Evolutionary conservation across 1,140 invertebrate species (phyloP).

Genomic region (Panagrolaimus sp.): DNA sequence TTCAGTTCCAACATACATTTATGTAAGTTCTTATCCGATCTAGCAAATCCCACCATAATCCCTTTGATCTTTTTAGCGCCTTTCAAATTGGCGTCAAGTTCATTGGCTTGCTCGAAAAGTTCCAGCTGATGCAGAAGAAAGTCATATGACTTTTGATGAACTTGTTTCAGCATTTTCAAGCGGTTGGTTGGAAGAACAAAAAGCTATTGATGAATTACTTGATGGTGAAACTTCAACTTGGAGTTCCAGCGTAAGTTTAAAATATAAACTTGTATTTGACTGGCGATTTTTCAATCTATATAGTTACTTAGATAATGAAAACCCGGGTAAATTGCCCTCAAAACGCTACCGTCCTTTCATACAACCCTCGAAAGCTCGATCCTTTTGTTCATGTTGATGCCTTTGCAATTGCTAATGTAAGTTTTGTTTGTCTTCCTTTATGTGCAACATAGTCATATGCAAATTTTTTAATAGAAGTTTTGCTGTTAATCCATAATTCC

Average conservation of each 20-base stretch:
- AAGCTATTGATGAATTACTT: slow-evolving; percentile 41
- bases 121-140: slow-evolving; percentile 22
- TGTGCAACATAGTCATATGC: too few relatives aligned
- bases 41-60: too few relatives aligned
- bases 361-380: slow-evolving; percentile 33
- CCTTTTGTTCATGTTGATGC: slow-evolving; percentile 44
- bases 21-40: not conserved
- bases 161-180: slow-evolving; percentile 34
- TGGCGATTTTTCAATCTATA: slow-evolving; percentile 16
- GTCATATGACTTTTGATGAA: slow-evolving; percentile 19
- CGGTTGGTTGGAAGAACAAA: slow-evolving; percentile 43
- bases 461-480: too few relatives aligned
- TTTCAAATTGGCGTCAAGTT: slow-evolving; percentile 56
- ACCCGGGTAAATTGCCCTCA: slow-evolving; percentile 1
- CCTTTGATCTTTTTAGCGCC: slow-evolving; percentile 33
- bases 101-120: slow-evolving; percentile 57
- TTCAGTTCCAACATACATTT: slow-evolving; percentile 64
- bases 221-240: slow-evolving; percentile 39
- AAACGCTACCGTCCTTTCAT: slow-evolving; percentile 31
- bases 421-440: too few relatives aligned
- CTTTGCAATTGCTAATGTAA: slow-evolving; percentile 43
- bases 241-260: slow-evolving; percentile 37
- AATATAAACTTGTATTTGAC: not conserved
- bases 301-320: slow-evolving; percentile 11
- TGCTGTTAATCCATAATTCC: too few relatives aligned